phyloP scores from a whole-genome alignment of 2,113 vertebrate genomes.

The Polypterus senegalus region DNA sequence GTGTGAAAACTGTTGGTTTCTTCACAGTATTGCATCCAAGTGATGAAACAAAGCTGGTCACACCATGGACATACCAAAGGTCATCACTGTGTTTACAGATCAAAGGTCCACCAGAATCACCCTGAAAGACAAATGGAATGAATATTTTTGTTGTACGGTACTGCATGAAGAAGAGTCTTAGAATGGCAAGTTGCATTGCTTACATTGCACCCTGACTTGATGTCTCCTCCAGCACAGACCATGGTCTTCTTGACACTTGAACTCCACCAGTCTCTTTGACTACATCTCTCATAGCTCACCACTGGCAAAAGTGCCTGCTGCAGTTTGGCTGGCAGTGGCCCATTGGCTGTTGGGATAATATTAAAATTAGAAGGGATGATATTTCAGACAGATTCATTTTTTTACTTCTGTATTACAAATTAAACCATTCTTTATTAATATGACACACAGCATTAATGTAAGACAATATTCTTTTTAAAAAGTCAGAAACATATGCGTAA shows the following conservation, averaged over 20 bases:
- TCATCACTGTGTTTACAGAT: constrained; percentile 8
- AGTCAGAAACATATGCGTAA: no score
- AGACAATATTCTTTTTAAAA: no score
- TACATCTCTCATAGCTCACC: constrained; percentile 30
- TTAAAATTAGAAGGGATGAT: no score
- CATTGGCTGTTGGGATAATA: not conserved
- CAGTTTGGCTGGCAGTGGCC: constrained; percentile 18
- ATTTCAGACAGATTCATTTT: no score
- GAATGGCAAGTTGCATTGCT: not conserved
- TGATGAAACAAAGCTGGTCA: constrained; percentile 13
- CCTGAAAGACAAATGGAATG: not conserved
- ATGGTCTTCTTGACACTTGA: constrained; percentile 27
- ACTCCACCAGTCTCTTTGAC: constrained; percentile 34
- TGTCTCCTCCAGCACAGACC: constrained; percentile 33
- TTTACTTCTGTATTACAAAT: not conserved
- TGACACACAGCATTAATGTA: no score
- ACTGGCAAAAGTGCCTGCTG: constrained; percentile 37
- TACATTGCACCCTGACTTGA: not conserved
- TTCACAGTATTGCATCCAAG: constrained; percentile 11
- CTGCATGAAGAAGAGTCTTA: not conserved
- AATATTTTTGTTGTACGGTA: no score
- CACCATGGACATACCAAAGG: constrained; percentile 13
- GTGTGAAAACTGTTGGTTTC: constrained; percentile 18
- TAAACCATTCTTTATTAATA: no score
- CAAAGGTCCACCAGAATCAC: constrained; percentile 17